Evolutionary conservation across 1,140 invertebrate genomes (phyloP), one percentile per base, ranked within the genome.

Genomic region (Drosophila obscura): DNA sequence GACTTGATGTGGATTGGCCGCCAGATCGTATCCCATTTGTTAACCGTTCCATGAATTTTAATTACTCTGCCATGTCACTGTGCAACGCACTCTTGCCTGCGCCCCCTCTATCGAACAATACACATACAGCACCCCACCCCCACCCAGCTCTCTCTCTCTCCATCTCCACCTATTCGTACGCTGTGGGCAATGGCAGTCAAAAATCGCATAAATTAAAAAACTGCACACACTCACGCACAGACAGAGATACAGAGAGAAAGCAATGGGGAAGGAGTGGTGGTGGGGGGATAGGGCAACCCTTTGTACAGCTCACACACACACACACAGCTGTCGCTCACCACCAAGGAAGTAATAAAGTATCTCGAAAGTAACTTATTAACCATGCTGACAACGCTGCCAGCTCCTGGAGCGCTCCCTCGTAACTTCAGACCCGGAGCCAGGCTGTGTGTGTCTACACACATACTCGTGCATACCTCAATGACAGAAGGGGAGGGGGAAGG

Each of bases 311-410:
- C 41, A 48, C 24, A 43, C 55, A 39, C 35, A 39, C 31, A 35
- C 6, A 28, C 44, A 53, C 61, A 55, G 48, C 61, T 81, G 82
- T 82, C 82, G 82, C 67, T 77, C 74, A 63, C 58, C 59, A 73
- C 66, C 79, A 88, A 87, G 83, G 83, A 87, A 87, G 83, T 87
- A 87, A 87, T 87, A 87, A 87, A 87, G 83, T 87, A 87, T 87
- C 79, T 88, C 79, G 68, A 87, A 88, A 83, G 83, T 88, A 87
- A 87, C 83, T 88, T 87, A 87, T 87, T 87, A 87, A 87, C 83
- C 82, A 87, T 83, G 83, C 82, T 87, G 82, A 85, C 82, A 85
- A 87, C 82, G 78, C 82, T 74, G 63, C 77, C 71, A 80, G 73
- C 71, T 82, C 61, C 64, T 81, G 73, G 75, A 60, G 61, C 49